phyloP scores from a whole-genome alignment of 2,888 invertebrate species.

The Siphlonurus alternatus region DNA sequence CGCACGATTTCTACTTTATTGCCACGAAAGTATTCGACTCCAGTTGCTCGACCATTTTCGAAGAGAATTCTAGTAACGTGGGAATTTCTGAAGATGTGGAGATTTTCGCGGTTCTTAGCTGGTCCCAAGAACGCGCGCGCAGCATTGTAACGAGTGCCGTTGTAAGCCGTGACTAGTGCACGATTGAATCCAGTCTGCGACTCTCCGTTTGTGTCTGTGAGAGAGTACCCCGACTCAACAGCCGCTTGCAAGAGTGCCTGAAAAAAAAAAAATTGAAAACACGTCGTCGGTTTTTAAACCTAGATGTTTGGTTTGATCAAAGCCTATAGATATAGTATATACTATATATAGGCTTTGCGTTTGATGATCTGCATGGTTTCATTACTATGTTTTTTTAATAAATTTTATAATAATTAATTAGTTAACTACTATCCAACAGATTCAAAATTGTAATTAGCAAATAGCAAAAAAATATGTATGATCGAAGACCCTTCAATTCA shows the following conservation, averaged over 20 bases:
- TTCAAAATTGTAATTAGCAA: too few relatives aligned
- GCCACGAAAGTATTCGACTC: conserved; percentile 1
- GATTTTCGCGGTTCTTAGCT: conserved; percentile 12
- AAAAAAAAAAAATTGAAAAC: too few relatives aligned
- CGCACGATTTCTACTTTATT: background rate
- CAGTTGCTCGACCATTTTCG: conserved; percentile 1
- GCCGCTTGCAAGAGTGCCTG: conserved; percentile 14
- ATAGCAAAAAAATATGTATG: too few relatives aligned
- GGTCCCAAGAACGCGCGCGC: conserved; percentile 16
- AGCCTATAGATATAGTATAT: too few relatives aligned
- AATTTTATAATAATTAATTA: too few relatives aligned
- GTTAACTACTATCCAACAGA: too few relatives aligned
- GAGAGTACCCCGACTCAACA: conserved; percentile 13
- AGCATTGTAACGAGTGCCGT: conserved; percentile 14
- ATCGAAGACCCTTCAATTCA: too few relatives aligned
- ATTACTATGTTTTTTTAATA: too few relatives aligned
- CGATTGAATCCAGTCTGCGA: conserved; percentile 12
- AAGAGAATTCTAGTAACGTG: background rate
- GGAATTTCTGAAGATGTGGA: conserved; percentile 3
- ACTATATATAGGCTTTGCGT: too few relatives aligned
- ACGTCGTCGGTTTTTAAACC: too few relatives aligned
- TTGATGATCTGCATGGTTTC: too few relatives aligned
- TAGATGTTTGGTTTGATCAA: too few relatives aligned
- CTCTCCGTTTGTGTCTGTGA: conserved; percentile 14
- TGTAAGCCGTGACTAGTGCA: conserved; percentile 13